Conservation (phyloP, 2,888 invertebrate species). For the Eremobia ochroleuca region DNA sequence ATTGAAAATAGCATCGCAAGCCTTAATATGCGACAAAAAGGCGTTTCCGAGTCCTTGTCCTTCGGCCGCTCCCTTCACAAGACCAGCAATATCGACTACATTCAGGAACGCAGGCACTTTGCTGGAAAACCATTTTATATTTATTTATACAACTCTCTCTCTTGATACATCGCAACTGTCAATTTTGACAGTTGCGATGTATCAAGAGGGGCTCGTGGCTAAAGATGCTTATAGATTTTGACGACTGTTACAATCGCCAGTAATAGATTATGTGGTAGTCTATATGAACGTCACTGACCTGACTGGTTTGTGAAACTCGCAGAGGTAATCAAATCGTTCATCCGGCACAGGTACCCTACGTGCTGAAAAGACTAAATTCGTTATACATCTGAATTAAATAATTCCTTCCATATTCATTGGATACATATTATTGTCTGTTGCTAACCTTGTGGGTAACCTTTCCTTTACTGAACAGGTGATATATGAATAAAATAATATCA, state of each 20-base stretch:
- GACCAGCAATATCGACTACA: constrained; percentile 99
- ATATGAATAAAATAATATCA: constrained; percentile 22
- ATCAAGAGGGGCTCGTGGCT: not conserved
- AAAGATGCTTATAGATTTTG: not conserved
- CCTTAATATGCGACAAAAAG: constrained; percentile 99
- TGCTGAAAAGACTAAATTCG: constrained; percentile 86
- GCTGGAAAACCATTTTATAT: too few species aligned
- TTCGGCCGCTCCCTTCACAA: constrained; percentile 99
- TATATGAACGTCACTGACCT: constrained; percentile 92
- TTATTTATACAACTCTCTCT: too few species aligned
- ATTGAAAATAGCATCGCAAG: constrained; percentile 99
- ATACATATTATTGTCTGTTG: constrained; percentile 13
- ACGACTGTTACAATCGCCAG: not conserved
- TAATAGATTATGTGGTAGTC: not conserved
- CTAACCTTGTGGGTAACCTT: constrained; percentile 33
- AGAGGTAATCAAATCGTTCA: constrained; percentile 97
- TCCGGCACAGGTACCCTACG: constrained; percentile 99
- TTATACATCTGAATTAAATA: constrained; percentile 64
- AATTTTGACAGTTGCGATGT: not conserved
- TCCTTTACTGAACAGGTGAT: not conserved
- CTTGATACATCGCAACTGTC: too few species aligned
- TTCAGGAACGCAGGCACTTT: constrained; percentile 99
- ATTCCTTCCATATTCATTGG: not conserved
- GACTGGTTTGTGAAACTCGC: constrained; percentile 97
- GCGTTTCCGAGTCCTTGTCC: constrained; percentile 99